Conservation (phyloP, 2,888 invertebrate genomes). For the Andrena haemorrhoa region DNA sequence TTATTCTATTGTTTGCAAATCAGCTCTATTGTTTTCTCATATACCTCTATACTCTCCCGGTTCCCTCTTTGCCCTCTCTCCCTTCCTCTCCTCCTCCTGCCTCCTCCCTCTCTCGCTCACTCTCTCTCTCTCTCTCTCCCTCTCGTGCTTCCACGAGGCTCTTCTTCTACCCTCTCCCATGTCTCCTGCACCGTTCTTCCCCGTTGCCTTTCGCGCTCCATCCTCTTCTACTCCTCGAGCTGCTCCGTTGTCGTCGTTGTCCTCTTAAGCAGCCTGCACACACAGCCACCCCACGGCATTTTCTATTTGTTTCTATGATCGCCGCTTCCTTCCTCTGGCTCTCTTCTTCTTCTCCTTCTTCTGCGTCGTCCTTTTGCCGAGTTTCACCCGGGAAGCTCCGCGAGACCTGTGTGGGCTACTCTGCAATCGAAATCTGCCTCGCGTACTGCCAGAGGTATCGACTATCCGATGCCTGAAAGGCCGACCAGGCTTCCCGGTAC, state of each 20-base stretch:
- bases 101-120: conserved; percentile 16
- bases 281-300: conserved; percentile 30
- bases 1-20: conserved; percentile 85
- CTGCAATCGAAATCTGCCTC: conserved; percentile 52
- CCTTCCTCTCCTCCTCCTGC: conserved; percentile 31
- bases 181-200: conserved; percentile 24
- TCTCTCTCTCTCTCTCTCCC: not conserved
- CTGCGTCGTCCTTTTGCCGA: not conserved
- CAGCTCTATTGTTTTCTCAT: conserved; percentile 85
- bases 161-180: conserved; percentile 41
- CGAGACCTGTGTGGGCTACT: conserved; percentile 35
- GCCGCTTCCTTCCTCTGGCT: conserved; percentile 48
- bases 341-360: conserved; percentile 19
- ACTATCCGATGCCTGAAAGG: conserved; percentile 34
- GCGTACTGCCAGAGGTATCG: conserved; percentile 7
- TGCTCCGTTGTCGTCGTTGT: conserved; percentile 17
- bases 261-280: conserved; percentile 26
- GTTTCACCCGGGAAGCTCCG: not conserved
- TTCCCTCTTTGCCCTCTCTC: conserved; percentile 49
- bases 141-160: conserved; percentile 5
- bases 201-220: conserved; percentile 45
- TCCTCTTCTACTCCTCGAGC: conserved; percentile 38
- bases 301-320: conserved; percentile 66
- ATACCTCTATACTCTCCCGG: conserved; percentile 80
- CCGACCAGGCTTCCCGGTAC: not conserved